Conservation (phyloP, 2,797 vertebrate genomes). For the Lutjanus argentimaculatus region DNA sequence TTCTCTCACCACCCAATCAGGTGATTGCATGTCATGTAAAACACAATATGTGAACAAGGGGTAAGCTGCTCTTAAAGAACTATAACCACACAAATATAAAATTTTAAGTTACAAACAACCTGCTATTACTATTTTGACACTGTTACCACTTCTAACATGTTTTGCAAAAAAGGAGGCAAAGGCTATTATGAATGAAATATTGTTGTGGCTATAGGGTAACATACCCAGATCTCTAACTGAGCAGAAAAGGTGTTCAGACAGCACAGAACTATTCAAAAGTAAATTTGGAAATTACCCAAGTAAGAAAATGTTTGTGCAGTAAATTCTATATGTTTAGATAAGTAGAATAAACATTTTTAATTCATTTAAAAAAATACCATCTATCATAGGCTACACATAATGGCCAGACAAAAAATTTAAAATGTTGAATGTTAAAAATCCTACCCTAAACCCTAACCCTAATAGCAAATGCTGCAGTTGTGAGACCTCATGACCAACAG, state of each 20-base stretch:
- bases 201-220: too few relatives aligned
- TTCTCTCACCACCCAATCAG: background rate
- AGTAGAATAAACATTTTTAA: background rate
- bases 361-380: background rate
- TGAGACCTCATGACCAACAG: background rate
- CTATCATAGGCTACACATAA: background rate
- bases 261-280: too few relatives aligned
- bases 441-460: too few relatives aligned
- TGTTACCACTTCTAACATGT: background rate
- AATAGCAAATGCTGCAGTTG: background rate
- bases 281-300: too few relatives aligned
- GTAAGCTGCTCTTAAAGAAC: constrained; percentile 30
- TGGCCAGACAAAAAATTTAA: background rate
- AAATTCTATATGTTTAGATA: background rate
- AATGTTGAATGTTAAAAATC: too few relatives aligned
- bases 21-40: constrained; percentile 7
- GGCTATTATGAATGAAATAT: too few relatives aligned
- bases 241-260: too few relatives aligned
- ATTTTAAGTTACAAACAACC: background rate
- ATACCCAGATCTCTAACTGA: too few relatives aligned
- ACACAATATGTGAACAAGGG: constrained; percentile 5
- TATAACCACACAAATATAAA: constrained; percentile 5
- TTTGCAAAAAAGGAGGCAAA: too few relatives aligned
- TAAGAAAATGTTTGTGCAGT: background rate
- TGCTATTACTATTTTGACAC: background rate